Base-by-base conservation (phyloP, 1,140 invertebrate genomes). In the Solenopsis fugax region DNA sequence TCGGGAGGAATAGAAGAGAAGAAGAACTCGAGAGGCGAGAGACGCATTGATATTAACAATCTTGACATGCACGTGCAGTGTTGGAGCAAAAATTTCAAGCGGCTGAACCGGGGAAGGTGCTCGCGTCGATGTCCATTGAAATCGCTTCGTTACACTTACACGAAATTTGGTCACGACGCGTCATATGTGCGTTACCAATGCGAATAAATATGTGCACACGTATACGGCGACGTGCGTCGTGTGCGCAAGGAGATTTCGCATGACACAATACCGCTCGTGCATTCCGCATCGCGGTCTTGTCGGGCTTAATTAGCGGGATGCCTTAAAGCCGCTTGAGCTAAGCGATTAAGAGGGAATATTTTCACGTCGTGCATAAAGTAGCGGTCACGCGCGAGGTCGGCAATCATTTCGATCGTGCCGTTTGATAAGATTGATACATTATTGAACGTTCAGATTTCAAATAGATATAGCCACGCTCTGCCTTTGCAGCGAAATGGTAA, bases 131-230 rank as follows among this genome's bases (percentile, higher is more conserved):
- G 34, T 2, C 34, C 45, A 67, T 82, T 72, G 52, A 90, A 87
- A 89, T 90, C 65, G 76, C 56, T 78, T 77, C 58, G 88, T 90
- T 87, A 90, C 89, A 89, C 73, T 72, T 89, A 67, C 71, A 48
- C 67, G 78, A 85, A 80, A 88, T 80, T 69, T 48, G 73, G 34
- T 16, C 54, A 29, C 34, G 56, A 73, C 75, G 60, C 18, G 12
- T 58, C 58, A 34, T 85, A 54, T 54, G 50, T 18, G 69, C 41
- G 60, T 52, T 2, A 50, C 18, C 34, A 24, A 72, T n/a, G 37
- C 16, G 52, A 86, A 80, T 80, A 85, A 37, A 62, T 52, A 76
- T 41, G 41, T 10, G 4, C 52, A 58, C 45, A 58, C 54, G 54
- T n/a, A 24, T 7, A 18, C 13, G 21, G 2, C 24, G 29, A 37